phyloP scores from a whole-genome alignment of 2,888 invertebrate species.

The Macrophya annulata region DNA sequence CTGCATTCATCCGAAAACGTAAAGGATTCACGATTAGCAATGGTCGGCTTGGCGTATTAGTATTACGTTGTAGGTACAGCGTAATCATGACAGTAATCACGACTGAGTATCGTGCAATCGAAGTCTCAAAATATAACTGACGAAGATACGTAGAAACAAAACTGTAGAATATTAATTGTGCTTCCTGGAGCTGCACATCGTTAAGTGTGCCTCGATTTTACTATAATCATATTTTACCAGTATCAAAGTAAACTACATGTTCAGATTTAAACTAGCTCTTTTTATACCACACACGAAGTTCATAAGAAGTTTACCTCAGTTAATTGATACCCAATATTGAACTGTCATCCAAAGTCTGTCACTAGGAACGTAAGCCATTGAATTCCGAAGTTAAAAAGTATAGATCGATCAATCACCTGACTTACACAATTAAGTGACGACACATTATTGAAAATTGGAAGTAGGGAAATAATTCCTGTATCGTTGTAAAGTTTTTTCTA shows the following conservation, averaged over 20 bases:
- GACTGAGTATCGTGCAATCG: background rate
- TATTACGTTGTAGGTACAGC: background rate
- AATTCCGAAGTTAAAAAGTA: constrained; percentile 6
- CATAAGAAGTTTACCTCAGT: background rate
- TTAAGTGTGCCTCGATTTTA: background rate
- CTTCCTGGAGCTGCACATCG: background rate
- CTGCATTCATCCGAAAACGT: background rate
- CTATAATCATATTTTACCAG: background rate
- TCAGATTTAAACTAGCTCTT: background rate
- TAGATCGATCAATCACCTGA: constrained; percentile 22
- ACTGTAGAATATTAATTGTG: background rate
- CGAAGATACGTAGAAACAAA: background rate
- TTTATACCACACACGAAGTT: background rate
- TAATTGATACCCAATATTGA: constrained; percentile 12
- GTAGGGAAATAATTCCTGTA: background rate
- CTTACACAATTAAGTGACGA: background rate
- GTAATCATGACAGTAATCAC: background rate
- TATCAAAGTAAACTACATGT: background rate
- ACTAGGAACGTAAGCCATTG: background rate
- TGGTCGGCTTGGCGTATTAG: background rate
- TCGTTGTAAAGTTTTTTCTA: background rate
- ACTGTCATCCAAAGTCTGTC: background rate
- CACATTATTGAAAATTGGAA: background rate
- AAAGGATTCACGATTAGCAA: background rate
- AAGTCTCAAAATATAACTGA: background rate